phyloP scores from a whole-genome alignment of 1,140 invertebrate species.

The Anoplophora glabripennis region DNA sequence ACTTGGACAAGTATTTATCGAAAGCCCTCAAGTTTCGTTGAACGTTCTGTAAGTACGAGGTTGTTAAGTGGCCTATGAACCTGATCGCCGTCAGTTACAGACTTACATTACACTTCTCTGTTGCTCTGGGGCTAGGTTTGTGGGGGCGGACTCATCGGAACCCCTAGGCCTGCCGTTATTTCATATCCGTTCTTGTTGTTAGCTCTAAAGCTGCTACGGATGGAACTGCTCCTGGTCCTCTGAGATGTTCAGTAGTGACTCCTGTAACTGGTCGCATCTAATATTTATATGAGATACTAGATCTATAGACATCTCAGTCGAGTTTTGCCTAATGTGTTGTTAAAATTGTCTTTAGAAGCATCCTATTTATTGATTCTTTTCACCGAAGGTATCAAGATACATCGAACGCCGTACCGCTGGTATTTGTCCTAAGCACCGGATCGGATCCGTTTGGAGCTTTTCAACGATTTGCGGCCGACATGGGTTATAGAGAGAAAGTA shows the following conservation, averaged over 20 bases:
- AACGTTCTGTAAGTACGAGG: slow-evolving; percentile 65
- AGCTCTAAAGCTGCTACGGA: neutral
- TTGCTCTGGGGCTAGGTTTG: neutral
- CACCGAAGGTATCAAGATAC: slow-evolving; percentile 71
- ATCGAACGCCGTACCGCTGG: slow-evolving; percentile 68
- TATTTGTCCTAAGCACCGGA: slow-evolving; percentile 88
- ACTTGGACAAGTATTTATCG: slow-evolving; percentile 74
- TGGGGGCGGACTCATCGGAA: too few species aligned
- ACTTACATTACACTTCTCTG: neutral
- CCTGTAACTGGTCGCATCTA: too few species aligned
- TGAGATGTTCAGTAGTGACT: too few species aligned
- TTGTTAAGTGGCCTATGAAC: too few species aligned
- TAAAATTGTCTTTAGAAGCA: too few species aligned
- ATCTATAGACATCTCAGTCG: neutral
- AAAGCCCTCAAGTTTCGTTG: slow-evolving; percentile 68
- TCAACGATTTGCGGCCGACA: slow-evolving; percentile 75
- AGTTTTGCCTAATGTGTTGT: neutral
- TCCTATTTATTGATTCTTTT: too few species aligned
- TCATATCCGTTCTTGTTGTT: too few species aligned
- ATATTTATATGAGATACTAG: neutral
- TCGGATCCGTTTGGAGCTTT: slow-evolving; percentile 85
- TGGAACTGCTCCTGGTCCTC: neutral
- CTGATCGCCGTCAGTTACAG: too few species aligned
- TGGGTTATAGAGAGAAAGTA: slow-evolving; percentile 71
- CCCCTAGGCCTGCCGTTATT: too few species aligned